Evolutionary conservation across 2,797 vertebrate species (phyloP), one percentile per base, ranked within the genome.

Genomic region (Aulostomus chinensis): DNA sequence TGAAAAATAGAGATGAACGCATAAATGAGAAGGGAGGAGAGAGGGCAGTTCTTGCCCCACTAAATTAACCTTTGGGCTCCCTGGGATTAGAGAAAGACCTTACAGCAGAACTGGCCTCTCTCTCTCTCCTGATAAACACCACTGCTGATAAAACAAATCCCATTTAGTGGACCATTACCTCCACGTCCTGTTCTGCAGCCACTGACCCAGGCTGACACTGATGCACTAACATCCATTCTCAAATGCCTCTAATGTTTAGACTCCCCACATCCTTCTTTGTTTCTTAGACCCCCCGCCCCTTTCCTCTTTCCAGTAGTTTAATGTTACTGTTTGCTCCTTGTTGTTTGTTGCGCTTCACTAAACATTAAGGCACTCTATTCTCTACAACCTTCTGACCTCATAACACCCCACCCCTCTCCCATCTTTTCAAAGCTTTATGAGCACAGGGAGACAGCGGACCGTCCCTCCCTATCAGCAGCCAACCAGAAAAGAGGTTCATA

Each of bases 161-260:
- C 79, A 87, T 85, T 87, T 82, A 68, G 67, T 67, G 78, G 86
- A 73, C 75, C 71, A 80, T 86, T 87, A 87, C 79, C 71, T 76
- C 66, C 58, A 58, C 38, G 4, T 63, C 53, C 49, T 57, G 68
- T 50, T 73, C 58, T 45, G 47, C 52, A 79, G 62, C 69, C 63
- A 57, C 58, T 89, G 88, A 90, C 88, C 88, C 75, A 33, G 52
- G 49, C 58, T 67, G 80, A 85, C 86, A 85, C 75, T 36, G 63
- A 77, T 65, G 72, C 17, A 43, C 73, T 69, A 79, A 87, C 76
- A 83, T 85, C 82, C 78, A 80, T 81, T 81, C 86, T 86, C 78
- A 88, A 91, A 88, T 75, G 74, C 58, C 64, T 75, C 74, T 76
- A 72, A 83, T 85, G 83, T 80, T 84, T 67, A 62, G 58, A 62